Evolutionary conservation across 2,113 vertebrate genomes (phyloP), one percentile per base, ranked within the genome.

Genomic region (Pholis gunnellus): DNA sequence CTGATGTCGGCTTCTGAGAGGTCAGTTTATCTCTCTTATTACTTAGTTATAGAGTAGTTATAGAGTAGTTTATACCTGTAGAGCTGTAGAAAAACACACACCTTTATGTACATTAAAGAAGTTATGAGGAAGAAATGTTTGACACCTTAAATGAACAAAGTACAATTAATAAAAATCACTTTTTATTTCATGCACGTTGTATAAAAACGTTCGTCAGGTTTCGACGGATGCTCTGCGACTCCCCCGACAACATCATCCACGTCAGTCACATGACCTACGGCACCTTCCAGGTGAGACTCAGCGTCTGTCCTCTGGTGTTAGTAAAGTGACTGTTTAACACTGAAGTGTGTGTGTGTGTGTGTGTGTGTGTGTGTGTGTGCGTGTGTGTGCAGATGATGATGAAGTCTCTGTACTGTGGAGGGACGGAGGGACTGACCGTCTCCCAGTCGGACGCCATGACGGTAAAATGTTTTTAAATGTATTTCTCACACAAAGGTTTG

Each of bases 1-100:
- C 94, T 99, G 93, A 96, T 99, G 87, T 99, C 97, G 0, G 97
- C 97, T 0, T 99, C 98, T 6, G 96, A 97, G 91, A 96, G 97
- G 98, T 99, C 50, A 22, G 82, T 27, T 22, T 4, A n/a, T 44
- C 38, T 36, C n/a, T n/a, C 13, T 61, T 20, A 29, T 4, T 20
- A 18, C 29, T 29, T 29, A 29, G 29, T 29, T 29, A 29, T 29
- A 29, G 29, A 29, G 29, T 29, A 29, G 29, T 29, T 29, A 29
- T 29, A 6, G 36, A 22, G 1, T 4, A 15, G 14, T 9, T 40
- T 40, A 40, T 40, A 9, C 38, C 38, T 40, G 38, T 40, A 9
- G 6, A 8, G 7, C 7, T 40, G 9, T 40, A 9, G 1, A 40
- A 40, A 2, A 10, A 10, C 36, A 10, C 40, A 40, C 9, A 40